Conservation (phyloP, 2,113 vertebrate genomes). For the Bungarus multicinctus region DNA sequence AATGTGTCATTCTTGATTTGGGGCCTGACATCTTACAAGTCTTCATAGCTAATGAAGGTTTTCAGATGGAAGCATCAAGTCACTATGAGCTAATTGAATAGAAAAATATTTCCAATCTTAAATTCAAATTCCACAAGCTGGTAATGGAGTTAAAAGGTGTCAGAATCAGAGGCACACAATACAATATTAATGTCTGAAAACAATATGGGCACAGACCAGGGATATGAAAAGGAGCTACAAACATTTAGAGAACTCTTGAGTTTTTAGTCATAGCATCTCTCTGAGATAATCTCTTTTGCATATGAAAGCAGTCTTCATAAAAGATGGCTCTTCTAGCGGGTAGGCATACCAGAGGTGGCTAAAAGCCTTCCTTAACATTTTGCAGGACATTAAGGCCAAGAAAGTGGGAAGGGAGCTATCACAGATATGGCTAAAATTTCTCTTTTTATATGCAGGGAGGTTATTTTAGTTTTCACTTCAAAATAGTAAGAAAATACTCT, state of each 20-base stretch:
- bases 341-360: neutral
- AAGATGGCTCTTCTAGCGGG: neutral
- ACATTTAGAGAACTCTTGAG: neutral
- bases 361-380: neutral
- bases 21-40: too few relatives aligned
- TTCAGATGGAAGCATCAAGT: neutral
- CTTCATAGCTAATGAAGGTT: neutral
- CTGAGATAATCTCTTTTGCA: neutral
- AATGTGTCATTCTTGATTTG: too few relatives aligned
- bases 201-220: neutral
- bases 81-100: neutral
- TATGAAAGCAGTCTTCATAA: neutral
- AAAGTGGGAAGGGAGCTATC: neutral
- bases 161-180: neutral
- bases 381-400: neutral
- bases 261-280: neutral
- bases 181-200: neutral
- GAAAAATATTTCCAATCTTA: neutral
- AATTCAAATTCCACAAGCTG: too few relatives aligned
- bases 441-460: neutral
- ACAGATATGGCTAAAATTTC: too few relatives aligned
- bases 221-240: neutral
- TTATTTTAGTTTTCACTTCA: neutral
- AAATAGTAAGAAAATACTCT: neutral
- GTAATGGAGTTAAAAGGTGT: neutral